phyloP scores from a whole-genome alignment of 2,797 vertebrate genomes.

The Scarus forsteni region DNA sequence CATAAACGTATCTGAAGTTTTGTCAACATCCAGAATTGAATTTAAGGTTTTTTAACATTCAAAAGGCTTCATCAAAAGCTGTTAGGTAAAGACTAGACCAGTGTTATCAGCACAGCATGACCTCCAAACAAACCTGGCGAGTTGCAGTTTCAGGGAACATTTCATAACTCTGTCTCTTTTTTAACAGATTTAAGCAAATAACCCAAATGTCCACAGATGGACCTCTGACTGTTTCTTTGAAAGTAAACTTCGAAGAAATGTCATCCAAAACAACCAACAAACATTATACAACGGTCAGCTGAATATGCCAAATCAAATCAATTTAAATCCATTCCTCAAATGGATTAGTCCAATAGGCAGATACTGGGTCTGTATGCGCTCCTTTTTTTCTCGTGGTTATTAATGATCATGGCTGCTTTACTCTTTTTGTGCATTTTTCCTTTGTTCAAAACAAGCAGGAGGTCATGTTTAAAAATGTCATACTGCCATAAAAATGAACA shows the following conservation, averaged over 20 bases:
- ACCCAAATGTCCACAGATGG: conserved; percentile 65
- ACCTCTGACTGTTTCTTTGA: conserved; percentile 60
- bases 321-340: too few species aligned
- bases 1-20: too few species aligned
- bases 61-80: not conserved
- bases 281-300: conserved; percentile 31
- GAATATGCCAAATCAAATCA: not conserved
- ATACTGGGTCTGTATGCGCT: too few species aligned
- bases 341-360: too few species aligned
- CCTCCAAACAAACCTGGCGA: conserved; percentile 68
- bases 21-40: not conserved
- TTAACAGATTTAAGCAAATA: conserved; percentile 69
- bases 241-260: conserved; percentile 72
- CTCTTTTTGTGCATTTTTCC: too few species aligned
- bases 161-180: conserved; percentile 58
- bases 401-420: too few species aligned
- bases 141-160: conserved; percentile 66
- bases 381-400: too few species aligned
- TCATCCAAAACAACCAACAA: conserved; percentile 46
- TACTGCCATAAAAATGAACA: too few species aligned
- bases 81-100: conserved; percentile 19
- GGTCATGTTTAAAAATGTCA: too few species aligned
- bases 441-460: too few species aligned
- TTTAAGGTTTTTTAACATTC: too few species aligned
- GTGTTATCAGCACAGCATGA: conserved; percentile 64